A percentile compares a stretch with the other conserved stretches of the same genome.
Evolutionary conservation across 2,888 invertebrate species (phyloP).

Genomic region (Drosophila antonietae): DNA sequence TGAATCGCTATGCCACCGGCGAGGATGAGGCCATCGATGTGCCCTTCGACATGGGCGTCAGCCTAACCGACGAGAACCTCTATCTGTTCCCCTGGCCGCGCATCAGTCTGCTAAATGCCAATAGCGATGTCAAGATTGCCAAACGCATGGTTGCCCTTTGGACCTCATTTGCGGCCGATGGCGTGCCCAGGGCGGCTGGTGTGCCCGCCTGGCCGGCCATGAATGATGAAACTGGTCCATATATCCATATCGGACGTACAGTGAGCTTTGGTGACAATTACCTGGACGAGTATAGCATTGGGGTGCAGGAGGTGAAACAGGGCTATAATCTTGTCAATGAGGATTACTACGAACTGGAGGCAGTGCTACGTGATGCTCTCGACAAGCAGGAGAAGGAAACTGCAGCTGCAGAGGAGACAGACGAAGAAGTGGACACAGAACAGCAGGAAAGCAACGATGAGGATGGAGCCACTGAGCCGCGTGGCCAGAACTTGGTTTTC

Average conservation of each 20-base stretch:
- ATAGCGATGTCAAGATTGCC: slow-evolving; percentile 84
- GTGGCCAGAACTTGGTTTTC: slow-evolving; percentile 65
- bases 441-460: slow-evolving; percentile 36
- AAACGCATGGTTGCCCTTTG: slow-evolving; percentile 85
- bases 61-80: slow-evolving; percentile 87
- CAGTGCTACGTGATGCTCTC: slow-evolving; percentile 39
- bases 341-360: slow-evolving; percentile 79
- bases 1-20: slow-evolving; percentile 81
- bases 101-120: slow-evolving; percentile 76
- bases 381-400: slow-evolving; percentile 23
- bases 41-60: slow-evolving; percentile 86
- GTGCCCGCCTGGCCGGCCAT: slow-evolving; percentile 81
- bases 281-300: slow-evolving; percentile 81
- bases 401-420: slow-evolving; percentile 11
- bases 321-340: slow-evolving; percentile 81
- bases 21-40: slow-evolving; percentile 82
- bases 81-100: slow-evolving; percentile 86
- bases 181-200: slow-evolving; percentile 77
- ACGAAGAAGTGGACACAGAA: slow-evolving; percentile 38
- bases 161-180: slow-evolving; percentile 83
- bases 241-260: slow-evolving; percentile 80
- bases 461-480: slow-evolving; percentile 42
- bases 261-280: slow-evolving; percentile 80
- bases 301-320: slow-evolving; percentile 72
- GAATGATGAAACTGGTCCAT: slow-evolving; percentile 82